Conservation (phyloP, 2,113 vertebrate genomes). For the Myrmophylax atrothorax region DNA sequence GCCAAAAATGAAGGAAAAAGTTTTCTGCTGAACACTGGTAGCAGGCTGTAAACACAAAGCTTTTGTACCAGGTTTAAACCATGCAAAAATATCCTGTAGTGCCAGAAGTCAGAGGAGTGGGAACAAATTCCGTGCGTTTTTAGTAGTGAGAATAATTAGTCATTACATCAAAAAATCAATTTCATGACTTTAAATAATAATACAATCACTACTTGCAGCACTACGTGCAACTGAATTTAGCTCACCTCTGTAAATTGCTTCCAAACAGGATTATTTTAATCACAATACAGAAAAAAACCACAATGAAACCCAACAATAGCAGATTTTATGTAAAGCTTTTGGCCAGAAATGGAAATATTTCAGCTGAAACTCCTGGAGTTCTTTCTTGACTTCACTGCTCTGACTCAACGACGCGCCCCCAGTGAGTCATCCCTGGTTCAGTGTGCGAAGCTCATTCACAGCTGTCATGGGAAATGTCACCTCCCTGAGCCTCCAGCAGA, state of each 20-base stretch:
- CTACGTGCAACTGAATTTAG: background rate
- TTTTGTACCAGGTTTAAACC: background rate
- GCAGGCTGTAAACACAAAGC: background rate
- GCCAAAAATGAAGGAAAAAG: background rate
- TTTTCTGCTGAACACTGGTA: background rate
- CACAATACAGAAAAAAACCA: background rate
- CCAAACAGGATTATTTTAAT: background rate
- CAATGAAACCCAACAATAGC: fast-evolving
- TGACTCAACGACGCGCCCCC: background rate
- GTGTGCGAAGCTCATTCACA: fast-evolving
- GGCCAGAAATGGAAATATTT: background rate
- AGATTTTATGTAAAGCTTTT: background rate
- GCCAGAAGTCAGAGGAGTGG: background rate
- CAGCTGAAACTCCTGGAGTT: background rate
- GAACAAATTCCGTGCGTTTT: background rate
- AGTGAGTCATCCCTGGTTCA: background rate
- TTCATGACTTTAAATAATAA: background rate
- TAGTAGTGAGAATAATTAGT: background rate
- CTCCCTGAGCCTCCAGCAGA: background rate
- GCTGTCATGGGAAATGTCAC: background rate
- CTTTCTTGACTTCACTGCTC: background rate
- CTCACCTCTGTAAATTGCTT: background rate
- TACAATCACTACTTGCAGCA: background rate
- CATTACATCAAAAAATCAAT: background rate
- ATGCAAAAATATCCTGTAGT: background rate